Evolutionary conservation across 2,888 invertebrate genomes (phyloP).

Genomic region (Trachelus iudaicus): DNA sequence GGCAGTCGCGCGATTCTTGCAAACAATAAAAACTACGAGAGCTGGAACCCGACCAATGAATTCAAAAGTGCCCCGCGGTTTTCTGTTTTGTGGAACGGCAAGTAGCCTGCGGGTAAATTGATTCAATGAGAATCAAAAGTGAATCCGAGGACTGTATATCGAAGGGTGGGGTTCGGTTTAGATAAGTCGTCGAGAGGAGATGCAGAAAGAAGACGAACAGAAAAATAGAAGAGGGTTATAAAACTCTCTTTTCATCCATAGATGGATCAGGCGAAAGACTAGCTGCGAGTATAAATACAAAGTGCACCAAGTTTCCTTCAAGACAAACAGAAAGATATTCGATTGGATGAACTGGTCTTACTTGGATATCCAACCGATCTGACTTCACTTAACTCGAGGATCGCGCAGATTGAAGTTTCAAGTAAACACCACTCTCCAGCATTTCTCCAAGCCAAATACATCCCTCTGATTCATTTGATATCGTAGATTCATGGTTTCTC

Average conservation of each 20-base stretch:
- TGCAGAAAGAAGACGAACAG: not conserved
- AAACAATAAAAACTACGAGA: slow-evolving; percentile 46
- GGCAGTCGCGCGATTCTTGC: slow-evolving; percentile 42
- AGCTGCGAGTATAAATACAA: not conserved
- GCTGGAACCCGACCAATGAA: slow-evolving; percentile 51
- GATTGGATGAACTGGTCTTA: slow-evolving; percentile 37
- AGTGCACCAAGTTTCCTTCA: not conserved
- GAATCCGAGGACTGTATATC: not conserved
- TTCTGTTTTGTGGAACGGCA: slow-evolving; percentile 34
- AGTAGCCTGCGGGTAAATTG: slow-evolving; percentile 36
- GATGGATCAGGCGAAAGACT: not conserved
- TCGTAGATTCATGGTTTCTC: slow-evolving; percentile 10
- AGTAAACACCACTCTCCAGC: slow-evolving; percentile 44
- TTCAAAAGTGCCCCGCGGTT: slow-evolving; percentile 37
- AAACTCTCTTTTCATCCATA: not conserved
- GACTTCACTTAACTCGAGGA: slow-evolving; percentile 40
- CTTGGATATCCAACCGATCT: slow-evolving; percentile 46
- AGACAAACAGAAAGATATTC: slow-evolving; percentile 1
- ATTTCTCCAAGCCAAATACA: slow-evolving; percentile 28
- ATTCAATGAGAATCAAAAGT: not conserved
- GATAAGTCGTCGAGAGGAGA: not conserved
- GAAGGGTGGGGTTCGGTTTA: not conserved
- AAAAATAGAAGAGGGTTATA: not conserved
- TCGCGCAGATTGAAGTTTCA: slow-evolving; percentile 46
- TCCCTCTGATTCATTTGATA: slow-evolving; percentile 42